Evolutionary conservation across 1,140 invertebrate species (phyloP).

Genomic region (Drosophila ambigua): DNA sequence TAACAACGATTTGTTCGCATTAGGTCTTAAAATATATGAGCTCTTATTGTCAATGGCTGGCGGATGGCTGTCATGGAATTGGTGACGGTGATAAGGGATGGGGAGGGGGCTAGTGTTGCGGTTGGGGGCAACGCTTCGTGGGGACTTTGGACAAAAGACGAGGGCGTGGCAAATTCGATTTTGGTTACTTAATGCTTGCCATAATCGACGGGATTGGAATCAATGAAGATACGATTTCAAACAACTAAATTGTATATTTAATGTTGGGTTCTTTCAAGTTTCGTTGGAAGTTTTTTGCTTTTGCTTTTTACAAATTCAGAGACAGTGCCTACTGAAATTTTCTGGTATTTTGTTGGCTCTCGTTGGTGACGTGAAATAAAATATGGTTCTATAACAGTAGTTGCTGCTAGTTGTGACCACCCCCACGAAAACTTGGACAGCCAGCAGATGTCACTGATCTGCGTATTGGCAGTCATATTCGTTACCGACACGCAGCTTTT

Average conservation of each 20-base stretch:
- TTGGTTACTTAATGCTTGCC: conserved; percentile 26
- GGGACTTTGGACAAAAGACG: background rate
- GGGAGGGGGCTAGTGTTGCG: conserved; percentile 23
- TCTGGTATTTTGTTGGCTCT: no score
- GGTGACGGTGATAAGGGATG: background rate
- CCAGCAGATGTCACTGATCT: no score
- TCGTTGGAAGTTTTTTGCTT: no score
- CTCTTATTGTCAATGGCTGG: conserved; percentile 64
- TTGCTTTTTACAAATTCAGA: no score
- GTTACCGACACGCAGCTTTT: no score
- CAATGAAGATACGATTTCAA: conserved; percentile 10
- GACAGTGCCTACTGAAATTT: no score
- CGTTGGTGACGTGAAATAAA: no score
- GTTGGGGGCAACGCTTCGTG: background rate
- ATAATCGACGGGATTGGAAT: conserved; percentile 14
- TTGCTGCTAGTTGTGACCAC: no score
- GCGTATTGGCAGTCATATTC: no score
- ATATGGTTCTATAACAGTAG: no score
- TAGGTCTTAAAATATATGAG: conserved; percentile 76
- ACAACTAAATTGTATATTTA: conserved; percentile 33
- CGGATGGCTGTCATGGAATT: background rate
- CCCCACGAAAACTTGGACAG: no score
- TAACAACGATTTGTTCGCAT: conserved; percentile 67
- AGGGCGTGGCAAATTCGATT: conserved; percentile 50
- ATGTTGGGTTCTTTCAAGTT: background rate